Evolutionary conservation across 2,797 vertebrate genomes (phyloP).

Genomic region (Chelonia mydas): DNA sequence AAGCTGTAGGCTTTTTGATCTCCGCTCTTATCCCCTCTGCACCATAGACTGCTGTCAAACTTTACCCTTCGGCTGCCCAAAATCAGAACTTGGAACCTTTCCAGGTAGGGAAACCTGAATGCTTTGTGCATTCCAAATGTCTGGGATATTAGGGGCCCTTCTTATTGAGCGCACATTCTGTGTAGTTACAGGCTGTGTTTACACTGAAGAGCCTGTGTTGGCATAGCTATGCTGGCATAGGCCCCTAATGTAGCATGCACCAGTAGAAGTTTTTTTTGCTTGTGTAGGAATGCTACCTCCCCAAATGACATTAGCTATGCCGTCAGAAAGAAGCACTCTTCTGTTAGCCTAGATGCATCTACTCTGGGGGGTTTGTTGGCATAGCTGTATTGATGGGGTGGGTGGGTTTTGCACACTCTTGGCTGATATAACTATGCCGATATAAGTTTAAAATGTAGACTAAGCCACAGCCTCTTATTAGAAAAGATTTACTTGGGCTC

Average conservation of each 20-base stretch:
- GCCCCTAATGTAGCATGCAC: background rate
- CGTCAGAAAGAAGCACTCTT: background rate
- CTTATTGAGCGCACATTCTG: rapidly evolving
- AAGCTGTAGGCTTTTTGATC: conserved; percentile 1
- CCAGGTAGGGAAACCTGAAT: conserved; percentile 44
- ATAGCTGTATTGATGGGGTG: background rate
- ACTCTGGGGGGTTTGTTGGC: background rate
- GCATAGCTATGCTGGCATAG: background rate
- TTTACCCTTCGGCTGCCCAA: conserved; percentile 56
- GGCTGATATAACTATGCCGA: too few relatives aligned
- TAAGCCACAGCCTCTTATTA: background rate
- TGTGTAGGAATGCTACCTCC: background rate
- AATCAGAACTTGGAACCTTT: conserved; percentile 60
- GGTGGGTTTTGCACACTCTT: background rate
- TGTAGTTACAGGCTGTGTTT: background rate
- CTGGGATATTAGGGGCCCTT: background rate
- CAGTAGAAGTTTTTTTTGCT: background rate
- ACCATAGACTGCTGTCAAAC: conserved; percentile 49
- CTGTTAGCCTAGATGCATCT: background rate
- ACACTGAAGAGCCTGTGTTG: background rate
- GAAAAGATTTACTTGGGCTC: background rate
- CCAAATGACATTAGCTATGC: background rate
- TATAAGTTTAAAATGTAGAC: background rate
- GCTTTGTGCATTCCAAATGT: conserved; percentile 2
- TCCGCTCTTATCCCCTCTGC: conserved; percentile 37